Evolutionary conservation across 2,797 vertebrate species (phyloP).

Genomic region (Nasua narica): DNA sequence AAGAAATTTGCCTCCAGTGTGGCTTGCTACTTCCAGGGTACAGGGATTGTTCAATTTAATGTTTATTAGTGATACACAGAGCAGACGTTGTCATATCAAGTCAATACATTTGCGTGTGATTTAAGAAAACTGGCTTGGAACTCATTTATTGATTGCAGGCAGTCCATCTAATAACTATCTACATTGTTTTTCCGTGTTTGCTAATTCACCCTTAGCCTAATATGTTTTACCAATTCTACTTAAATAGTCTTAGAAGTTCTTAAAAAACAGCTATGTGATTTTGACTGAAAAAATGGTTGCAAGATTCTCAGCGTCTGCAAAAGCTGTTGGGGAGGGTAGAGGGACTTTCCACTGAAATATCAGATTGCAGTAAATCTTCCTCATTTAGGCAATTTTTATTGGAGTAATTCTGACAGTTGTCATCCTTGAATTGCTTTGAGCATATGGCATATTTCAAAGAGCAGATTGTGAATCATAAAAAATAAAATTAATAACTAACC

Average conservation of each 20-base stretch:
- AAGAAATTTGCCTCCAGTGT: constrained; percentile 79
- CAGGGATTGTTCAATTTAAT: constrained; percentile 83
- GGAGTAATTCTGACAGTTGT: constrained; percentile 94
- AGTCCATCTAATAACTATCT: constrained; percentile 77
- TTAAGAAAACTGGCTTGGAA: constrained; percentile 84
- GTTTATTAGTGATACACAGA: constrained; percentile 85
- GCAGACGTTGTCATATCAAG: constrained; percentile 82
- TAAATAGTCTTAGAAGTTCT: constrained; percentile 70
- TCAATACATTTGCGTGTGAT: constrained; percentile 82
- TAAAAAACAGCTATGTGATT: constrained; percentile 71
- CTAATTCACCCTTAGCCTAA: constrained; percentile 62
- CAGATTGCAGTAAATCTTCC: constrained; percentile 91
- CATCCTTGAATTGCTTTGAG: constrained; percentile 94
- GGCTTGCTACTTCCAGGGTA: constrained; percentile 78
- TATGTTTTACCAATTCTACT: constrained; percentile 61
- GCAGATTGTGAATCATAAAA: constrained; percentile 96
- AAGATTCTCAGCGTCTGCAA: constrained; percentile 74
- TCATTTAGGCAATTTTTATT: constrained; percentile 95
- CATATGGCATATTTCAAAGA: constrained; percentile 97
- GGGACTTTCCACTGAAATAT: constrained; percentile 83
- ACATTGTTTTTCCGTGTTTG: constrained; percentile 70
- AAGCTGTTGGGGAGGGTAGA: constrained; percentile 72
- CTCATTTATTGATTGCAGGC: constrained; percentile 78
- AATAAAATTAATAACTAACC: constrained; percentile 95
- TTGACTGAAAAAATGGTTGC: constrained; percentile 71